phyloP scores from a whole-genome alignment of 2,888 invertebrate species.

The Ecliptopera silaceata region DNA sequence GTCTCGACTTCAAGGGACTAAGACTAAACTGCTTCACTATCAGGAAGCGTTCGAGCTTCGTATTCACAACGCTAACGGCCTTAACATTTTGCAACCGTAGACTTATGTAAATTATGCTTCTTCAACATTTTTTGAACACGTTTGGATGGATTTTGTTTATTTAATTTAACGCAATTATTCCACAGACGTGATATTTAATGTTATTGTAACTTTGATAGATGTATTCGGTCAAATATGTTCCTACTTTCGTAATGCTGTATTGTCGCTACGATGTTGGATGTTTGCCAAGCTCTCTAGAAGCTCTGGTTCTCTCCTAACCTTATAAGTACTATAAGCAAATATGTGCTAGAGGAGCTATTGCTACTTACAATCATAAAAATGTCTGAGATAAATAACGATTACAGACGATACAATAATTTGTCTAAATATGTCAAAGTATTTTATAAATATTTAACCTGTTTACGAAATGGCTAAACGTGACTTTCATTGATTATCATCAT shows the following conservation, averaged over 20 bases:
- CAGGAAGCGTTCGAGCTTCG: conserved; percentile 45
- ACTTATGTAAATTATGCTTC: conserved; percentile 41
- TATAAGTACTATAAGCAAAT: conserved; percentile 2
- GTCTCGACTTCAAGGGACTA: conserved; percentile 44
- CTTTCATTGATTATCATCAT: conserved; percentile 52
- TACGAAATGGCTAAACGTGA: conserved; percentile 31
- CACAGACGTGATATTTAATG: conserved; percentile 10
- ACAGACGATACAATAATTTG: too few relatives aligned
- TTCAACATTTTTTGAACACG: conserved; percentile 30
- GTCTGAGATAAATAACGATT: background rate
- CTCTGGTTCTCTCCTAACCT: conserved; percentile 39
- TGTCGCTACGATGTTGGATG: conserved; percentile 48
- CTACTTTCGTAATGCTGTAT: conserved; percentile 45
- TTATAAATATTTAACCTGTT: conserved; percentile 1
- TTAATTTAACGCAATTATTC: conserved; percentile 10
- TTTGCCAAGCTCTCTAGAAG: conserved; percentile 51
- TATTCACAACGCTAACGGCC: conserved; percentile 40
- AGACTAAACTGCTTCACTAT: conserved; percentile 50
- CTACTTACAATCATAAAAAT: background rate
- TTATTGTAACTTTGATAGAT: conserved; percentile 24
- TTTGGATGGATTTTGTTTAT: conserved; percentile 19
- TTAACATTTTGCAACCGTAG: conserved; percentile 46
- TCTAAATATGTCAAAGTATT: too few relatives aligned
- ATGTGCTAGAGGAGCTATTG: conserved; percentile 21
- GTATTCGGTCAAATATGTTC: conserved; percentile 35